These are phyloP conservation scores for Leptinotarsa rubiginosa DNA, from an alignment of 2,888 invertebrate genomes.

Conservation along the genomic window DNA sequence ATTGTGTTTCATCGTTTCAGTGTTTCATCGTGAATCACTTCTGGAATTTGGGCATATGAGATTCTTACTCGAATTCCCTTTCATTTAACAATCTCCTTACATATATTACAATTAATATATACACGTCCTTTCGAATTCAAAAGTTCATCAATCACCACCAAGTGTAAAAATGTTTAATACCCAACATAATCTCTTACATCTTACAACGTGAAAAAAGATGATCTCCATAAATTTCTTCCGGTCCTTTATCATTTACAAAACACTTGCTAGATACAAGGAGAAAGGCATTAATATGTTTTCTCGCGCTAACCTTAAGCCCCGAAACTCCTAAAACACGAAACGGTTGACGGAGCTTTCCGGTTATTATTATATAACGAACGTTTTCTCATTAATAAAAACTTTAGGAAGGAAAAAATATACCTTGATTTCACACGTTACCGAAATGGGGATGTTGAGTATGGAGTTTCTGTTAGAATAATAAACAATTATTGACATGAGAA, in stretches of 20 bases:
- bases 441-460: no score
- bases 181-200: not conserved
- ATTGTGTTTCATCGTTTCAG: no score
- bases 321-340: conserved; percentile 15
- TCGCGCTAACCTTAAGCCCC: conserved; percentile 6
- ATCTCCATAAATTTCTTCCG: conserved; percentile 10
- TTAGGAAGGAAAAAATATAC: not conserved
- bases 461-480: no score
- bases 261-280: conserved; percentile 13
- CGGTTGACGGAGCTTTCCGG: conserved; percentile 26
- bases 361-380: conserved; percentile 19
- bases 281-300: conserved; percentile 10
- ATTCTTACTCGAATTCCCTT: no score
- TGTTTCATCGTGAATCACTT: no score
- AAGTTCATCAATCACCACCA: not conserved
- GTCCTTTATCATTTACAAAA: conserved; percentile 9
- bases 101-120: no score
- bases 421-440: not conserved
- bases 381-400: conserved; percentile 2
- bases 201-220: conserved; percentile 2
- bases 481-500: not conserved
- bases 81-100: no score
- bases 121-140: not conserved
- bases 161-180: conserved; percentile 8
- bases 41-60: no score